Evolutionary conservation across 2,797 vertebrate species (phyloP), one percentile per base, ranked within the genome.

Genomic region (Sebastiscus albofasciatus): DNA sequence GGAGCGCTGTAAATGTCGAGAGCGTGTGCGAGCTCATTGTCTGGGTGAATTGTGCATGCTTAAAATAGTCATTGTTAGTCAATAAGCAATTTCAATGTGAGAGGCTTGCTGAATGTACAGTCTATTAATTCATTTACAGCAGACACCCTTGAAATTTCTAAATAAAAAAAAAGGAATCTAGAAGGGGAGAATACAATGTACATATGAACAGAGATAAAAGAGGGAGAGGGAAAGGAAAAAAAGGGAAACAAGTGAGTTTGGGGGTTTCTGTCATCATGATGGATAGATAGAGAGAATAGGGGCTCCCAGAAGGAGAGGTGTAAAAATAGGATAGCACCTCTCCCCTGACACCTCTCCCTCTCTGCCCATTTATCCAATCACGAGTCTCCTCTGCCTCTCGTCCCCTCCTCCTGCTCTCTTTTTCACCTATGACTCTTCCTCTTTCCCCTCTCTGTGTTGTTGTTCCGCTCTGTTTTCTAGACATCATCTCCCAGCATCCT

Each of bases 311-410:
- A 90, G 88, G 88, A 92, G 87, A 88, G 71, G 87, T 82, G 84
- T 92, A 95, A 94, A 94, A 95, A 94, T 94, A 94, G 92, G 92
- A 89, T 82, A 72, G 85, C 87, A 83, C 84, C 85, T 90, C 77
- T 94, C 90, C 91, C 92, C 67, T 67, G 87, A 93, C 87, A 84
- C 78, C 54, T 69, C 80, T 89, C 81, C 39, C 87, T 86, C 84
- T 83, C 76, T 81, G 81, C 87, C 80, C 87, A 88, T 90, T 93
- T 89, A 94, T 90, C 87, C 86, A 91, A 93, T 93, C 87, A 81
- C 75, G 10, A 79, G 73, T 59, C 84, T 81, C 71, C 84, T 71
- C 72, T 85, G 68, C 70, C 68, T 52, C 78, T 16, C 10, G 56
- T 71, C 73, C 70, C 75, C 66, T 68, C 70, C 70, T 58, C 39